These are phyloP conservation scores for Ophraella communa DNA, from an alignment of 2,888 invertebrate species.

Conservation along the genomic window DNA sequence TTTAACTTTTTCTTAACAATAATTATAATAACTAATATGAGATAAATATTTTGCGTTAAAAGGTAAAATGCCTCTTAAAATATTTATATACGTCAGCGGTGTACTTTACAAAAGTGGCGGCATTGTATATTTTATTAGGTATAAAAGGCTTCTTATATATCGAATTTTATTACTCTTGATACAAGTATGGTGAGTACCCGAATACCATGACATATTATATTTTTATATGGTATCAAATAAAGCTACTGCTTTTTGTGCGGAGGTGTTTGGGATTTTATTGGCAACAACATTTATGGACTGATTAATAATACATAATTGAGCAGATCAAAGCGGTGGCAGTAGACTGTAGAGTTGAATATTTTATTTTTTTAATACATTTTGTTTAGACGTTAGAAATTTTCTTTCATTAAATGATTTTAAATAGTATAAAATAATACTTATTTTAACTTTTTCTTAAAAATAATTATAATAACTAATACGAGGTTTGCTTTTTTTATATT, in stretches of 20 bases:
- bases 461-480: too few species aligned
- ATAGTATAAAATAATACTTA: too few species aligned
- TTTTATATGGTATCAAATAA: not conserved
- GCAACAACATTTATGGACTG: not conserved
- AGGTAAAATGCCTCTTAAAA: conserved; percentile 1
- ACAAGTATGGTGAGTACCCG: conserved; percentile 1
- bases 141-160: conserved; percentile 2
- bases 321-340: too few species aligned
- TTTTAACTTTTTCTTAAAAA: too few species aligned
- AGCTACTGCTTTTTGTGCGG: not conserved
- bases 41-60: conserved; percentile 3
- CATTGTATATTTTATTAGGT: conserved; percentile 2
- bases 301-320: too few species aligned
- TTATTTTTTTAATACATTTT: too few species aligned
- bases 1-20: too few species aligned
- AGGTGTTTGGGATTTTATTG: not conserved
- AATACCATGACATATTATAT: conserved; percentile 1
- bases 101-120: not conserved
- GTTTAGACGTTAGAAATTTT: too few species aligned
- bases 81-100: not conserved
- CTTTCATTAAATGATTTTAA: too few species aligned
- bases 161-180: not conserved
- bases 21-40: too few species aligned
- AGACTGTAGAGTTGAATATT: too few species aligned
- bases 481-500: too few species aligned